A percentile compares a stretch with the other conserved stretches of the same genome.
phyloP scores from a whole-genome alignment of 2,113 vertebrate genomes.

The Burhinus oedicnemus region DNA sequence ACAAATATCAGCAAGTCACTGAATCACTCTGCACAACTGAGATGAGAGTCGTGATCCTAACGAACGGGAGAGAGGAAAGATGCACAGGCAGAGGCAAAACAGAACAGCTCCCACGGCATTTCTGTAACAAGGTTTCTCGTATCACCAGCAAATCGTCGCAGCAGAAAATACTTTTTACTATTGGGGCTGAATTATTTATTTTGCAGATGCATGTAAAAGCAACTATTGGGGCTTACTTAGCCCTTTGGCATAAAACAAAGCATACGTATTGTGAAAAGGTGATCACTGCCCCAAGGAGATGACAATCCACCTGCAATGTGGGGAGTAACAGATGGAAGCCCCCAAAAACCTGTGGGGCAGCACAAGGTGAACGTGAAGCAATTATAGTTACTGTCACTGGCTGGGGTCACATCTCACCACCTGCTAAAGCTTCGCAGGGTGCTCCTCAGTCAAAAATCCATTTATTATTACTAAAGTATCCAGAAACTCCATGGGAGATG shows the following conservation, averaged over 20 bases:
- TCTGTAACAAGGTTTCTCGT: not conserved
- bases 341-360: not conserved
- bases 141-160: not conserved
- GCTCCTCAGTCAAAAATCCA: not conserved
- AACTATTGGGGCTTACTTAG: not conserved
- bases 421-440: not conserved
- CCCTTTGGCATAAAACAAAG: not conserved
- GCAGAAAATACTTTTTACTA: not conserved
- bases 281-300: not conserved
- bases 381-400: not conserved
- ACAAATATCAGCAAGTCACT: not conserved
- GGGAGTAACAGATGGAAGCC: not conserved
- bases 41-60: not conserved
- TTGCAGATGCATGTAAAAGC: not conserved
- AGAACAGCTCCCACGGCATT: fast-evolving
- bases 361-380: not conserved
- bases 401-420: not conserved
- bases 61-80: not conserved
- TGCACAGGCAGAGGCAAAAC: not conserved
- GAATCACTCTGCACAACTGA: not conserved
- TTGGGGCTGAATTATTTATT: not conserved
- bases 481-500: not conserved
- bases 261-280: not conserved
- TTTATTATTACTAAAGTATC: not conserved
- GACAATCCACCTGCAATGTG: not conserved